These are phyloP conservation scores for Sogatella furcifera DNA, from an alignment of 1,140 invertebrate genomes.

Conservation along the genomic window DNA sequence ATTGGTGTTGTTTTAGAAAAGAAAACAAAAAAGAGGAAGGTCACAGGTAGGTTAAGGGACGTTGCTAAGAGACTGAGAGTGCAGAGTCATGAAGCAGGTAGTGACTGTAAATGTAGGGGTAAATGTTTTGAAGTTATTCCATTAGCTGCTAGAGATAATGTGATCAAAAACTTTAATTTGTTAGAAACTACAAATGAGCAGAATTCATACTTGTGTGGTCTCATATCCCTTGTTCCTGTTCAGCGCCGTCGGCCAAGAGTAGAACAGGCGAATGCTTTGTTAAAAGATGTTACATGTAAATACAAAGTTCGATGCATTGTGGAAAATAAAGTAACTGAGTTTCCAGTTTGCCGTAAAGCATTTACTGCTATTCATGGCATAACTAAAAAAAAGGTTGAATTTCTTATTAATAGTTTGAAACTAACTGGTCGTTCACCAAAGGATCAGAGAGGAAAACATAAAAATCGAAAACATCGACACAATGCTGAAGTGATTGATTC, in stretches of 20 bases:
- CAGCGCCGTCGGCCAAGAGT: conserved; percentile 7
- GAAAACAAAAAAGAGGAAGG: no score
- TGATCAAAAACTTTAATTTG: background rate
- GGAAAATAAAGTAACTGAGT: background rate
- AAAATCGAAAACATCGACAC: conserved; percentile 2
- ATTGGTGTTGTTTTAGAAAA: no score
- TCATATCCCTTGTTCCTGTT: conserved; percentile 9
- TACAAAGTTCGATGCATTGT: background rate
- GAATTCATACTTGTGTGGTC: conserved; percentile 7
- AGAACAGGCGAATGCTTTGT: conserved; percentile 1
- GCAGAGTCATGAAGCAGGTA: conserved; percentile 7
- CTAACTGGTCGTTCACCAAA: conserved; percentile 5
- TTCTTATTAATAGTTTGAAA: conserved; percentile 10
- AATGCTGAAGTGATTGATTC: background rate
- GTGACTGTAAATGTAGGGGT: conserved; percentile 6
- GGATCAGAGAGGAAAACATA: conserved; percentile 11
- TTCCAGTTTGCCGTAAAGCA: conserved; percentile 7
- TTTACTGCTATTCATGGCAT: conserved; percentile 9
- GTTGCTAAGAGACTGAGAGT: background rate
- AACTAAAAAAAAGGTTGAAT: conserved; percentile 6
- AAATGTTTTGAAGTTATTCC: conserved; percentile 12
- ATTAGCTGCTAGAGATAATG: conserved; percentile 5
- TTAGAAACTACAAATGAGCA: background rate
- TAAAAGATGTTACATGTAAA: conserved; percentile 1
- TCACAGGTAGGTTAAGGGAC: no score